Evolutionary conservation across 1,140 invertebrate species (phyloP).

Genomic region (Holotrichia oblita): DNA sequence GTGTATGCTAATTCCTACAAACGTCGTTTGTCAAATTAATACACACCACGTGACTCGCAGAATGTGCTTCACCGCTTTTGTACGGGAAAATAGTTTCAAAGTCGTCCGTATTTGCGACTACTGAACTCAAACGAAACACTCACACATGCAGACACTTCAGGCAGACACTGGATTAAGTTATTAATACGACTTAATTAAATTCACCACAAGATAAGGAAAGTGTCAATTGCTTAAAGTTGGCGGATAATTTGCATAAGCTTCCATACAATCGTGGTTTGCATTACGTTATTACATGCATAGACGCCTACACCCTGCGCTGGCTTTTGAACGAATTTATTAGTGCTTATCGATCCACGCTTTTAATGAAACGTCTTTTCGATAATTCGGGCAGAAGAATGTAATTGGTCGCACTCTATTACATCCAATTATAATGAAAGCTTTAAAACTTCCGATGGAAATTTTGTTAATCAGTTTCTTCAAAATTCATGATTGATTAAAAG

Average conservation of each 20-base stretch:
- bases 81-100: background rate
- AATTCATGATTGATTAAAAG: no score
- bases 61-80: background rate
- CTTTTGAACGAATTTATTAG: background rate
- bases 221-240: slow-evolving; percentile 35
- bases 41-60: background rate
- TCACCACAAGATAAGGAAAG: slow-evolving; percentile 32
- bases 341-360: background rate
- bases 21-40: background rate
- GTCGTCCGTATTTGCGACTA: slow-evolving; percentile 5
- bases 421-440: background rate
- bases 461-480: no score
- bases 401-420: background rate
- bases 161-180: slow-evolving; percentile 25
- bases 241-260: slow-evolving; percentile 25
- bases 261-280: slow-evolving; percentile 2
- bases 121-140: background rate
- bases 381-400: background rate
- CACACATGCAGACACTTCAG: slow-evolving; percentile 4
- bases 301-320: background rate
- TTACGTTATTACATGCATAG: background rate
- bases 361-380: background rate
- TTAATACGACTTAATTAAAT: slow-evolving; percentile 35
- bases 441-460: background rate
- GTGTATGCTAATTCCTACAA: background rate